phyloP scores from a whole-genome alignment of 1,140 invertebrate genomes.

The Saccostrea echinata region DNA sequence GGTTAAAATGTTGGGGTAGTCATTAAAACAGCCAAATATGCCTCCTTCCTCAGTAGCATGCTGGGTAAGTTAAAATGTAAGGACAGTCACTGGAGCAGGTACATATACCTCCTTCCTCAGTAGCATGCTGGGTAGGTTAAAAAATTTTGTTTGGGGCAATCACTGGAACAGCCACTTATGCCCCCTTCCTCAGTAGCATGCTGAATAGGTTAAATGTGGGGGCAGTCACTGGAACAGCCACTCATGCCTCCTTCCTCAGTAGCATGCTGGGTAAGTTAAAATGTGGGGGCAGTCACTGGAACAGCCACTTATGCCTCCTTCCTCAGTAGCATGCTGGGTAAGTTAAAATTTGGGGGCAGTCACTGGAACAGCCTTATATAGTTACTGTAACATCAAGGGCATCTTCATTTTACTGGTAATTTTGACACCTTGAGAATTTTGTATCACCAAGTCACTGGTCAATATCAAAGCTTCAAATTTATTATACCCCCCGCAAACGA shows the following conservation, averaged over 20 bases:
- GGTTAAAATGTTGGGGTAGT: slow-evolving; percentile 80
- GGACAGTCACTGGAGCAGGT: slow-evolving; percentile 83
- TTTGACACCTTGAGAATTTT: too few species aligned
- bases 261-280: slow-evolving; percentile 78
- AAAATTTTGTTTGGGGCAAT: slow-evolving; percentile 81
- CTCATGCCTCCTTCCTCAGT: slow-evolving; percentile 83
- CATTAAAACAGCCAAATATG: slow-evolving; percentile 83
- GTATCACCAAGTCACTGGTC: too few species aligned
- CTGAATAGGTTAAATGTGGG: slow-evolving; percentile 72
- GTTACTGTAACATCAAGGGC: too few species aligned
- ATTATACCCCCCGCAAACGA: too few species aligned
- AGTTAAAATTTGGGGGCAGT: slow-evolving; percentile 80
- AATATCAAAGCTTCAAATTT: too few species aligned
- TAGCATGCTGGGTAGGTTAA: slow-evolving; percentile 78
- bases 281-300: slow-evolving; percentile 82
- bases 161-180: slow-evolving; percentile 83
- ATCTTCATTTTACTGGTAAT: too few species aligned
- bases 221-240: slow-evolving; percentile 83
- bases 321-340: slow-evolving; percentile 80
- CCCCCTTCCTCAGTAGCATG: slow-evolving; percentile 82
- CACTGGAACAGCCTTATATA: slow-evolving; percentile 83
- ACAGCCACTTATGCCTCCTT: slow-evolving; percentile 83
- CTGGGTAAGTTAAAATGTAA: slow-evolving; percentile 75
- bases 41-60: slow-evolving; percentile 82
- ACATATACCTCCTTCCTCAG: slow-evolving; percentile 83